Percentiles rank a stretch among this genome's conserved stretches.
Evolutionary conservation across 2,113 vertebrate species (phyloP).

Genomic region (Camelus bactrianus): DNA sequence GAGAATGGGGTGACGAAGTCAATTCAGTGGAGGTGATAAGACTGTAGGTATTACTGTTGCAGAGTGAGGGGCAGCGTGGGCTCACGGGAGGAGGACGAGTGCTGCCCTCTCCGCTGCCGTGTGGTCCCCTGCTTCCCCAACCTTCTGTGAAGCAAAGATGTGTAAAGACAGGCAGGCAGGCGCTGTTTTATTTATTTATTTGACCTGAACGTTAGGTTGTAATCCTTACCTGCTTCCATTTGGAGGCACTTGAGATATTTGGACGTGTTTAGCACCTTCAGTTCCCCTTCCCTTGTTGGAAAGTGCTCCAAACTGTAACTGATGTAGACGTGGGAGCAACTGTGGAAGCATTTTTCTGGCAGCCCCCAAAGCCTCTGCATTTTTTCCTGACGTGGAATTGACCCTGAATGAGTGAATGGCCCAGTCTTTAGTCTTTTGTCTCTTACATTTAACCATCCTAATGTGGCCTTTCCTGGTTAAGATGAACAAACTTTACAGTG

Average conservation of each 20-base stretch:
- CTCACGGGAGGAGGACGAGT: neutral
- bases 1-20: slow-evolving; percentile 13
- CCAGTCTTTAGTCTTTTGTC: slow-evolving; percentile 4
- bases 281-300: neutral
- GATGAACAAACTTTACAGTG: neutral
- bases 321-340: neutral
- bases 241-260: neutral
- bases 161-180: neutral
- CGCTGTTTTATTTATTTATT: neutral
- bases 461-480: neutral
- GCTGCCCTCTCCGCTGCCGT: neutral
- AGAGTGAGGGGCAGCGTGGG: no score
- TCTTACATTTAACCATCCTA: neutral
- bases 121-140: neutral
- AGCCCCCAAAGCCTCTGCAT: neutral
- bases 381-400: neutral
- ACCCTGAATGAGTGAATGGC: neutral
- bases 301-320: slow-evolving; percentile 12
- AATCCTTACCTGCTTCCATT: neutral
- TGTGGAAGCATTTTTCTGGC: slow-evolving; percentile 46
- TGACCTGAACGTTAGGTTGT: neutral
- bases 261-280: neutral
- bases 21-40: neutral
- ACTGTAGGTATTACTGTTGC: neutral
- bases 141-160: neutral